phyloP scores from a whole-genome alignment of 2,888 invertebrate species.

The Peribatodes rhomboidaria region DNA sequence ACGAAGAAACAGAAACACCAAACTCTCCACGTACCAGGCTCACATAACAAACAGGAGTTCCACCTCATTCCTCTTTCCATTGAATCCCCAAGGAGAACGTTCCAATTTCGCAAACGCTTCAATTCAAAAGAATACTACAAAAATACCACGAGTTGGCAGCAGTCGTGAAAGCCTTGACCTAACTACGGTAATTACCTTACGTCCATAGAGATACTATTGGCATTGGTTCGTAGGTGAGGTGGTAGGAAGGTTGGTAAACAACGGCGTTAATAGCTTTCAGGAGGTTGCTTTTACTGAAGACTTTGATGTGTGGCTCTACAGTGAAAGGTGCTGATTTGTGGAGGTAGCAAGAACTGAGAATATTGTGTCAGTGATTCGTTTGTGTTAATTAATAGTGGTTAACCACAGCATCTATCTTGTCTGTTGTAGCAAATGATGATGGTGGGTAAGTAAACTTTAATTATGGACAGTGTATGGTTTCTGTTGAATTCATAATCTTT shows the following conservation, averaged over 20 bases:
- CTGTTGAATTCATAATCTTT: too few relatives aligned
- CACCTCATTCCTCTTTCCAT: conserved; percentile 15
- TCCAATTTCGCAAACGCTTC: conserved; percentile 39
- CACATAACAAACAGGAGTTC: conserved; percentile 10
- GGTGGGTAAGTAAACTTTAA: too few relatives aligned
- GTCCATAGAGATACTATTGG: conserved; percentile 57
- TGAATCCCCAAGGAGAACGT: conserved; percentile 22
- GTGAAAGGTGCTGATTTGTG: too few relatives aligned
- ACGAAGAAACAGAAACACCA: neutral
- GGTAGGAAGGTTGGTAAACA: conserved; percentile 34
- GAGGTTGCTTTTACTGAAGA: conserved; percentile 2
- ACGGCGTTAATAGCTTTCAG: conserved; percentile 11
- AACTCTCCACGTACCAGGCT: conserved; percentile 2
- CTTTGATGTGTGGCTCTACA: neutral
- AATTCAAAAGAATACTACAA: conserved; percentile 44
- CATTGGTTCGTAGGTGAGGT: conserved; percentile 48
- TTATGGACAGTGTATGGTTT: too few relatives aligned
- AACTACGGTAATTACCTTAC: conserved; percentile 67
- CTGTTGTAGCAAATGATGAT: too few relatives aligned
- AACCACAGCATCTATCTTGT: too few relatives aligned
- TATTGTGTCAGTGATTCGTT: too few relatives aligned
- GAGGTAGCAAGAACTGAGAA: too few relatives aligned
- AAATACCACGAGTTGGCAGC: conserved; percentile 64
- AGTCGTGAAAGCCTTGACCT: conserved; percentile 70
- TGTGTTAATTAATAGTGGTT: too few relatives aligned